These are phyloP conservation scores for Upupa epops DNA, from an alignment of 2,113 vertebrate species.

Conservation along the genomic window DNA sequence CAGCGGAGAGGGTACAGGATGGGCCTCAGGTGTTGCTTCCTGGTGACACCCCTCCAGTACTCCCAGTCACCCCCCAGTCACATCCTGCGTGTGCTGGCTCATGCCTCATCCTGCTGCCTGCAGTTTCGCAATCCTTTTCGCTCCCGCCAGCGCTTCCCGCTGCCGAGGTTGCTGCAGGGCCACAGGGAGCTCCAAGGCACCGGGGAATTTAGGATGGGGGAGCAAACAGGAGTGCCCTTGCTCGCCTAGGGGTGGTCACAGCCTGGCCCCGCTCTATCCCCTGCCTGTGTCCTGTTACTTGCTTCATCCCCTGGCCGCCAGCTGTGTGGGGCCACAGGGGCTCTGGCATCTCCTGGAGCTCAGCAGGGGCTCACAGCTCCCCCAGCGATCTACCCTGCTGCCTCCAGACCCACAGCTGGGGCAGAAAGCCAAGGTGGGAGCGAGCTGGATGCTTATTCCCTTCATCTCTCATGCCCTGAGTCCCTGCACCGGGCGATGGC, in stretches of 20 bases:
- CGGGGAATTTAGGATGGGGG: background rate
- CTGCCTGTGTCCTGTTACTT: background rate
- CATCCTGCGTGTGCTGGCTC: conserved; percentile 52
- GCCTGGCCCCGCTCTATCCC: background rate
- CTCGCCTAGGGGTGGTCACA: background rate
- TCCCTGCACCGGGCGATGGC: background rate
- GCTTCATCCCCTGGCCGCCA: accelerated
- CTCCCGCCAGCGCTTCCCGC: conserved; percentile 26
- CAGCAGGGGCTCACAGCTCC: accelerated
- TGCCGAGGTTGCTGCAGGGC: conserved; percentile 1
- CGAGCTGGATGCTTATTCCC: background rate
- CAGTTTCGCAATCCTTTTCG: conserved; percentile 40
- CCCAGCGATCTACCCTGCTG: background rate
- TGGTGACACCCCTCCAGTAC: background rate
- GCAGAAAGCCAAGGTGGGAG: background rate
- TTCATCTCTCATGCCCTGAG: background rate
- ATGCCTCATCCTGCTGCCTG: conserved; percentile 32
- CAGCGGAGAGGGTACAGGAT: conserved; percentile 7
- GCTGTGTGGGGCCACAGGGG: background rate
- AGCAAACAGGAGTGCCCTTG: background rate
- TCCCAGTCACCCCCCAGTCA: conserved; percentile 44
- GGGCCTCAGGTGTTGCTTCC: background rate
- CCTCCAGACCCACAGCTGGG: background rate
- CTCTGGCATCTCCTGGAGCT: background rate
- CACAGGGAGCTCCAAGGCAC: background rate